These are phyloP conservation scores for Thera britannica DNA, from an alignment of 2,888 invertebrate genomes.

Conservation along the genomic window DNA sequence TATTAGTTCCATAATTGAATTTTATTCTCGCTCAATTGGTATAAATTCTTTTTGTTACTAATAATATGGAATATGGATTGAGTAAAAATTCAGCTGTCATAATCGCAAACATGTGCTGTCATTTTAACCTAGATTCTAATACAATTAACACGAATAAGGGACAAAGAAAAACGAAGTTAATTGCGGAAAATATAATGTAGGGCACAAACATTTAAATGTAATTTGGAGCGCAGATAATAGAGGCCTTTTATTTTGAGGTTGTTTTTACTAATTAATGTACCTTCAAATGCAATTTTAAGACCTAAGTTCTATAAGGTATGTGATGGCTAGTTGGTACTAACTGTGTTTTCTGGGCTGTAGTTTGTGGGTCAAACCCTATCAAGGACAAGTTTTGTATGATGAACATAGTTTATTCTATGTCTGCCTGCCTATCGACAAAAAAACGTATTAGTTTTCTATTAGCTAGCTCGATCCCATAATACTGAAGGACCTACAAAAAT, in stretches of 20 bases:
- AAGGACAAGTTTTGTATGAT: no score
- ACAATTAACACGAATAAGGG: slow-evolving; percentile 69
- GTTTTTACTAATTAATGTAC: neutral
- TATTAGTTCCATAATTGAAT: neutral
- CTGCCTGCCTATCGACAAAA: no score
- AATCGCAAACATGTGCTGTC: slow-evolving; percentile 28
- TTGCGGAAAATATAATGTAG: slow-evolving; percentile 66
- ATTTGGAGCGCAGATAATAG: slow-evolving; percentile 62
- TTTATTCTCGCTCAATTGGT: neutral
- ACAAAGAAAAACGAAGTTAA: slow-evolving; percentile 67
- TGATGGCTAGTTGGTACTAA: no score
- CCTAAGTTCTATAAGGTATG: no score
- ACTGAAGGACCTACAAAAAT: no score
- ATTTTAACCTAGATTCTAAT: slow-evolving; percentile 64
- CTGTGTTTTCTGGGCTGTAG: no score
- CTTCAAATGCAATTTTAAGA: no score
- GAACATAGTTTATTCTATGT: no score
- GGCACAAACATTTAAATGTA: slow-evolving; percentile 73
- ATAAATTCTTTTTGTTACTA: neutral
- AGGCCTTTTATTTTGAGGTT: slow-evolving; percentile 24
- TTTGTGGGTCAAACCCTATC: no score
- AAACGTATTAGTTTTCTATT: no score
- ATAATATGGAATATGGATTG: no score
- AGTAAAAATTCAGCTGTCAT: slow-evolving; percentile 6
- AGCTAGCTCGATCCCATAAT: no score